Evolutionary conservation across 1,140 invertebrate genomes (phyloP).

Genomic region (Hypothenemus hampei): DNA sequence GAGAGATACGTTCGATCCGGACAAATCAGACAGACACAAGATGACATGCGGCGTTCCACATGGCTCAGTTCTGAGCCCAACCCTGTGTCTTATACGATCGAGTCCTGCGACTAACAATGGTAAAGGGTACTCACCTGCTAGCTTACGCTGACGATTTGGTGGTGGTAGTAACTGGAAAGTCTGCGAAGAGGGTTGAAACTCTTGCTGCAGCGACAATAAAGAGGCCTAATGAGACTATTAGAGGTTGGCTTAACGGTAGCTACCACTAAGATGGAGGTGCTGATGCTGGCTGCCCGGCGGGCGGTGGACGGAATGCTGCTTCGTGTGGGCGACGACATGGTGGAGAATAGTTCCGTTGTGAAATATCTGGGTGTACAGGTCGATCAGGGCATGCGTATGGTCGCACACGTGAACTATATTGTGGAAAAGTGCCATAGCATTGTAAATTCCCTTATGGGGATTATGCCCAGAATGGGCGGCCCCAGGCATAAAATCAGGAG

Average conservation of each 20-base stretch:
- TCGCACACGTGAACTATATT: neutral
- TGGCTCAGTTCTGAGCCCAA: conserved; percentile 44
- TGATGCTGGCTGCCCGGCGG: neutral
- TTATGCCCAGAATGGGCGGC: neutral
- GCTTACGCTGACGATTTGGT: conserved; percentile 11
- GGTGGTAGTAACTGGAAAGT: neutral
- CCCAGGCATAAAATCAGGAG: too few species aligned
- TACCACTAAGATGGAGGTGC: neutral
- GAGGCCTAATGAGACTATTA: neutral
- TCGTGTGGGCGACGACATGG: neutral
- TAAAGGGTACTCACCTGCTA: neutral
- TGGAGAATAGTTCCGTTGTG: neutral
- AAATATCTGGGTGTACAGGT: neutral
- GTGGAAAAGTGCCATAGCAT: neutral
- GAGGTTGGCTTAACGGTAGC: neutral
- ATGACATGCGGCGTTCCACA: conserved; percentile 47
- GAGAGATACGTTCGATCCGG: neutral
- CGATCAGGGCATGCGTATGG: neutral
- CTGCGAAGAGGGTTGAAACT: neutral
- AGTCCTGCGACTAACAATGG: neutral
- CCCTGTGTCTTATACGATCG: conserved; percentile 36
- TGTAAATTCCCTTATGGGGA: neutral
- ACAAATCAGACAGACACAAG: conserved; percentile 24
- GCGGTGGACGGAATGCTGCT: neutral
- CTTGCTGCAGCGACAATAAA: neutral